Evolutionary conservation across 2,888 invertebrate species (phyloP).

Genomic region (Himalopsyche anomala): DNA sequence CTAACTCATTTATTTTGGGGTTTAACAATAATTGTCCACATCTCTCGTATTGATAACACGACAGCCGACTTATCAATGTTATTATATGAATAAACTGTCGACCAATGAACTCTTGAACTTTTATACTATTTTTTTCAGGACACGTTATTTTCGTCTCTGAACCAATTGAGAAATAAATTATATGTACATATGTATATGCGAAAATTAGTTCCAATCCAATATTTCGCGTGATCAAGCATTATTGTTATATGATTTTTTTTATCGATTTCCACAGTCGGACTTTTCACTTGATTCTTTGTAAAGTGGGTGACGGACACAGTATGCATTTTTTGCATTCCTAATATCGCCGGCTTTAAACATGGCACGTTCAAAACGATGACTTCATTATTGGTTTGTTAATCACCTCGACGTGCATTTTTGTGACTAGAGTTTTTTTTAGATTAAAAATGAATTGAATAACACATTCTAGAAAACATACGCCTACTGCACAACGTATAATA

Average conservation of each 20-base stretch:
- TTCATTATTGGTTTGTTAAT: background rate
- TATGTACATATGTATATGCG: background rate
- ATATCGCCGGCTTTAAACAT: background rate
- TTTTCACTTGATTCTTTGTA: background rate
- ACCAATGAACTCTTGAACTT: background rate
- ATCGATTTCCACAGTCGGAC: background rate
- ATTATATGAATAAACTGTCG: background rate
- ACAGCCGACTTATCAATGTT: too few species aligned
- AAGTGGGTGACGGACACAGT: background rate
- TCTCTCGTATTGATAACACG: too few species aligned
- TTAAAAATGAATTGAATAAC: background rate
- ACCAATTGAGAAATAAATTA: background rate
- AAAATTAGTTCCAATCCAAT: too few species aligned
- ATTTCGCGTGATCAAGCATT: too few species aligned
- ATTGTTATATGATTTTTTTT: background rate
- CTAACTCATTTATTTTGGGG: too few species aligned
- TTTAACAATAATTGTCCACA: too few species aligned
- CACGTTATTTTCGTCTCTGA: background rate
- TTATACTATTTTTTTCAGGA: background rate
- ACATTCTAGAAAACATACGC: background rate
- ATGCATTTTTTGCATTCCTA: background rate
- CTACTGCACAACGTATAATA: background rate
- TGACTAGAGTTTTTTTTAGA: background rate
- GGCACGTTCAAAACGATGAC: background rate
- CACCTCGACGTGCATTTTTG: background rate